phyloP scores from a whole-genome alignment of 2,113 vertebrate species.

The Vanacampus margaritifer region DNA sequence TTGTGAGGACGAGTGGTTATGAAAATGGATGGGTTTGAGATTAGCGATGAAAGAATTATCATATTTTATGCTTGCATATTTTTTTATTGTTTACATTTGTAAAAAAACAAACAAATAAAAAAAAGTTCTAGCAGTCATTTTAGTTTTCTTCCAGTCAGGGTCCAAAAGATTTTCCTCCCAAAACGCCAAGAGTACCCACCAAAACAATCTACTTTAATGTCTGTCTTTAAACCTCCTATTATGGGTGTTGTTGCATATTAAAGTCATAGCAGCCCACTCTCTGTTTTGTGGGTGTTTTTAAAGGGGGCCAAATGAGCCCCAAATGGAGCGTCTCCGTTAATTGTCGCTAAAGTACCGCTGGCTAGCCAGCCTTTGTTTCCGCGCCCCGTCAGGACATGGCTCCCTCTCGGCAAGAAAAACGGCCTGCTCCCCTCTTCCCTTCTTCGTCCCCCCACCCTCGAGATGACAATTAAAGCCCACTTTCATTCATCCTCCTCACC shows the following conservation, averaged over 20 bases:
- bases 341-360: constrained; percentile 24
- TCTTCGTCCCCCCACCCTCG: constrained; percentile 40
- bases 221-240: not conserved
- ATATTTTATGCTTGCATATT: no score
- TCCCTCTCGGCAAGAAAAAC: constrained; percentile 38
- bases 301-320: constrained; percentile 8
- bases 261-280: constrained; percentile 9
- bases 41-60: no score
- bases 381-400: constrained; percentile 29
- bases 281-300: not conserved
- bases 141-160: not conserved
- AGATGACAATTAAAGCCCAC: constrained; percentile 48
- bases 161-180: not conserved
- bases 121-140: no score
- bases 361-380: constrained; percentile 50
- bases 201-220: not conserved
- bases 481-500: constrained; percentile 68
- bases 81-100: no score
- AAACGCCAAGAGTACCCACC: not conserved
- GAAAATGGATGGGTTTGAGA: no score
- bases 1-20: no score
- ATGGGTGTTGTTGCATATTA: constrained; percentile 7
- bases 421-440: constrained; percentile 55
- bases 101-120: no score
- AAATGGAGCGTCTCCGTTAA: constrained; percentile 38